These are phyloP conservation scores for Orientallactaga sibirica DNA, from an alignment of 2,797 vertebrate genomes.

Conservation along the genomic window DNA sequence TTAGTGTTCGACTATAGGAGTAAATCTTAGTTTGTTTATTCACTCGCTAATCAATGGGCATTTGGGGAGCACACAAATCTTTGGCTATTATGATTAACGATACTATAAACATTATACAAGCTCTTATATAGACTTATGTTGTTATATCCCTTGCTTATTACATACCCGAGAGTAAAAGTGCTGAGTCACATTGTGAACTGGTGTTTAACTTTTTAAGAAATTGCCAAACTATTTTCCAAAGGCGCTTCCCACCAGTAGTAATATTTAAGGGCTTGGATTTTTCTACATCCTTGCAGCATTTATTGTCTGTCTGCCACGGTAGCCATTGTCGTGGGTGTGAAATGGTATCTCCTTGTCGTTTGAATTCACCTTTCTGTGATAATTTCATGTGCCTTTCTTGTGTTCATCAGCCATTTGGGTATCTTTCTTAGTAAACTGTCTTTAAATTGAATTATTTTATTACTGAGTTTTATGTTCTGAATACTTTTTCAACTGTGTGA, in stretches of 20 bases:
- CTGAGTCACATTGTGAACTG: not conserved
- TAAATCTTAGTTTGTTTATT: not conserved
- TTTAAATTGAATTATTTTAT: not conserved
- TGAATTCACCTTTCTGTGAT: constrained; percentile 5
- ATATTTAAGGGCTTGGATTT: constrained; percentile 16
- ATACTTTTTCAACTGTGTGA: constrained; percentile 5
- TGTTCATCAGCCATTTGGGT: not conserved
- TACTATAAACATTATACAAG: not conserved
- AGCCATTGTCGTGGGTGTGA: not conserved
- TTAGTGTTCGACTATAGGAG: not conserved
- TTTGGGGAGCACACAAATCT: not conserved
- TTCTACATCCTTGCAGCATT: not conserved
- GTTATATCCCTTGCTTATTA: not conserved
- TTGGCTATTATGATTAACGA: not conserved
- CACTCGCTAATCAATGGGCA: not conserved
- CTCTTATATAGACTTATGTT: not conserved
- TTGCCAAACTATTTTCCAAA: not conserved
- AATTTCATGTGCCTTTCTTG: not conserved
- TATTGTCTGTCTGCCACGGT: constrained; percentile 19
- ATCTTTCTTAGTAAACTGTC: constrained; percentile 20
- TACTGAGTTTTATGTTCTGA: not conserved
- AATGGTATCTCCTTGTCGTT: not conserved
- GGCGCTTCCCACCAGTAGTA: not conserved
- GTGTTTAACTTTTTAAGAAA: not conserved
- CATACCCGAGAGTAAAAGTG: not conserved